Evolutionary conservation across 2,797 vertebrate genomes (phyloP).

Genomic region (Sorex maritimensis): DNA sequence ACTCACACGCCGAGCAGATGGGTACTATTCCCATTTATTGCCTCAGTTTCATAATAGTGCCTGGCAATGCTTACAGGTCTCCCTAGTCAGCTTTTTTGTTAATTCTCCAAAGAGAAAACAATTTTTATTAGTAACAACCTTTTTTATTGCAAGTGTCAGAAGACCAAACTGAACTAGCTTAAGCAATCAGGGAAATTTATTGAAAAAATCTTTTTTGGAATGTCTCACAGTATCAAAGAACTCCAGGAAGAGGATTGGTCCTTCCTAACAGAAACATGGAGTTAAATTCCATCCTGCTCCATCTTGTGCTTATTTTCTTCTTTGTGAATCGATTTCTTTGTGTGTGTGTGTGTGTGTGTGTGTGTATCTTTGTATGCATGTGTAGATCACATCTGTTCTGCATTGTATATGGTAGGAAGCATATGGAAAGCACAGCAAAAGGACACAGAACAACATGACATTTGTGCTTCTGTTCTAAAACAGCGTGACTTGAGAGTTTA

Average conservation of each 20-base stretch:
- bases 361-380: no score
- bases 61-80: background rate
- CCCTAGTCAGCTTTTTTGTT: background rate
- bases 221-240: slow-evolving; percentile 27
- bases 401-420: background rate
- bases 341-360: background rate
- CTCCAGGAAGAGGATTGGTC: background rate
- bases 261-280: background rate
- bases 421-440: background rate
- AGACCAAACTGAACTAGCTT: slow-evolving; percentile 34
- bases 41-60: background rate
- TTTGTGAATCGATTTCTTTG: slow-evolving; percentile 1
- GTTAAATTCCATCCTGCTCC: background rate
- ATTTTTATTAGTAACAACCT: slow-evolving; percentile 25
- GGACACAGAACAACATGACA: background rate
- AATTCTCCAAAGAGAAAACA: slow-evolving; percentile 33
- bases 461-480: slow-evolving; percentile 36
- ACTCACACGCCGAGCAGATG: background rate
- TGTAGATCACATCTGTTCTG: background rate
- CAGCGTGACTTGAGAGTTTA: background rate
- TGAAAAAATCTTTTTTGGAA: slow-evolving; percentile 35
- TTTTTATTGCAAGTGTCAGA: slow-evolving; percentile 50
- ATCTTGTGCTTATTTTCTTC: slow-evolving; percentile 43
- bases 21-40: background rate
- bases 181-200: background rate